Percentiles rank a stretch among this genome's conserved stretches.
Evolutionary conservation across 2,888 invertebrate genomes (phyloP).

Genomic region (Stenichneumon culpator): DNA sequence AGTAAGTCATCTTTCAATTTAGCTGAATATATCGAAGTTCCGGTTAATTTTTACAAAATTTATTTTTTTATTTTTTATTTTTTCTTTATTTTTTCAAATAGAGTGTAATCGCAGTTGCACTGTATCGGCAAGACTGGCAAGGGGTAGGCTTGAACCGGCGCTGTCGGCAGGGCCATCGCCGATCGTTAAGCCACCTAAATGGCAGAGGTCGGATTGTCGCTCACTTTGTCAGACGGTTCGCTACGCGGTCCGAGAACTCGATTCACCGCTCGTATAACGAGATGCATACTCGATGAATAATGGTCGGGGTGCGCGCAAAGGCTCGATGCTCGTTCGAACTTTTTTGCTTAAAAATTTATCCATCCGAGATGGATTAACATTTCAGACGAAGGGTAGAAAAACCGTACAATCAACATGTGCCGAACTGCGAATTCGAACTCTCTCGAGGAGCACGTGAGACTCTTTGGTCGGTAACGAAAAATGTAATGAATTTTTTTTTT

Average conservation of each 20-base stretch:
- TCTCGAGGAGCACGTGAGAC: not conserved
- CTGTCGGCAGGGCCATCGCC: conserved; percentile 17
- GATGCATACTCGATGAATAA: conserved; percentile 7
- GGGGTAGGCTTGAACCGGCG: not conserved
- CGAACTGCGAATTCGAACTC: not conserved
- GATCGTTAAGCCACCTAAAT: conserved; percentile 25
- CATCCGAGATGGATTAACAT: not conserved
- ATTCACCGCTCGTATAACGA: conserved; percentile 1
- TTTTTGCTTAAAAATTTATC: not conserved
- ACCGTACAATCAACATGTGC: not conserved
- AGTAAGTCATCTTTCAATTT: too few species aligned
- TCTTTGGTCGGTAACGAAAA: not conserved
- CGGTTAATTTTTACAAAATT: too few species aligned
- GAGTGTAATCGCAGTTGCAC: not conserved
- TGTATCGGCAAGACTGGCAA: not conserved
- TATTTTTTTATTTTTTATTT: too few species aligned
- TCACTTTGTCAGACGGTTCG: not conserved
- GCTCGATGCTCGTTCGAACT: not conserved
- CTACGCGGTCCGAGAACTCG: conserved; percentile 1
- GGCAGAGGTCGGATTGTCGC: conserved; percentile 8
- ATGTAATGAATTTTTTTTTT: not conserved
- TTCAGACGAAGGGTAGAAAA: not conserved
- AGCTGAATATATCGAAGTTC: too few species aligned
- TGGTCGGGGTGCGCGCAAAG: not conserved
- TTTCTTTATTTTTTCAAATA: not conserved